Base-by-base conservation (phyloP, 64 coral and sea anemone species). In the Cladopsammia gracilis region DNA sequence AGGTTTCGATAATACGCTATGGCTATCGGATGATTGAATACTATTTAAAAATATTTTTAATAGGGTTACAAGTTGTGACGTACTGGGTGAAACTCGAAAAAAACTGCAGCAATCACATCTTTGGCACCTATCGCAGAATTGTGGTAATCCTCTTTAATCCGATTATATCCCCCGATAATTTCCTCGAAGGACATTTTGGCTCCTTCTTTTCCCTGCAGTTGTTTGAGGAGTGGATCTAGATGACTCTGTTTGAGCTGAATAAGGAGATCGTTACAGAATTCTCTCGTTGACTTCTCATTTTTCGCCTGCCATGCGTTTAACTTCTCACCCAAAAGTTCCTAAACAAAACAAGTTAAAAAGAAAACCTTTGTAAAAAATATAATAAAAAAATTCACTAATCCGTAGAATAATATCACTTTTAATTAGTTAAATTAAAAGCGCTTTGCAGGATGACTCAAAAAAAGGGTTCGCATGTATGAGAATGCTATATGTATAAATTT, bases 31-130 rank as follows among this genome's bases (percentile, higher is more conserved):
- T 34, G 34, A 34, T 34, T 34, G 2, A 34, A 34, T 34, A 34
- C 34, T 34, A 34, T 34, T 34, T 34, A 34, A 34, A 34, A 34
- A 0, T 34, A 34, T 34, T 34, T 34, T 34, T 34, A 34, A 34
- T 2, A 34, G 34, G 34, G 34, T 34, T 34, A 34, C 34, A 34
- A 56, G n/a, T n/a, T n/a, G n/a, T n/a, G n/a, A 43, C 86, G 70
- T 88, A 88, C 86, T 52, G 86, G 86, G 62, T 88, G 86, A 19
- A 88, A 56, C 18, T 88, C 75, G 70, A 61, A 88, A 23, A 88
- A 88, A 10, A 88, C 86, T 43, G 34, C 75, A 58, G 86, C 86
- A 88, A 69, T 74, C 2, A 88, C 71, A 54, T 88, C 86, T 58
- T 75, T 74, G 2, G 86, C 86, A 44, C 86, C 86, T 10, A 47